These are phyloP conservation scores for Leptura quadrifasciata DNA, from an alignment of 2,888 invertebrate genomes.

Conservation along the genomic window DNA sequence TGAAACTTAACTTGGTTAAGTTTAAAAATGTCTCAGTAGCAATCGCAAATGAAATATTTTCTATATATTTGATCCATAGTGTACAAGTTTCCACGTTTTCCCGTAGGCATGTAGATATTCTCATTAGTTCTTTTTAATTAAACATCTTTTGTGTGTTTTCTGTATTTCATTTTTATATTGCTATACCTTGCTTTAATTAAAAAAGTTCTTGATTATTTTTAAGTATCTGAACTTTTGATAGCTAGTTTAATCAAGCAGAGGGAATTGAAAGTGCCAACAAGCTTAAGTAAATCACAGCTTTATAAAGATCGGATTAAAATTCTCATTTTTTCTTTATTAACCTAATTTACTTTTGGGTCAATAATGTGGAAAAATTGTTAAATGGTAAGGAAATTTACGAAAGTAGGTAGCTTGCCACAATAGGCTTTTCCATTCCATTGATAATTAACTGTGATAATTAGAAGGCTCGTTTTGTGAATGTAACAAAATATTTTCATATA, in stretches of 20 bases:
- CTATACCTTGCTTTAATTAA: background rate
- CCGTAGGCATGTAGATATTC: too few species aligned
- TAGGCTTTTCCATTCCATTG: background rate
- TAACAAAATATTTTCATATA: too few species aligned
- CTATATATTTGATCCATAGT: too few species aligned
- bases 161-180: background rate
- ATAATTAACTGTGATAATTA: background rate
- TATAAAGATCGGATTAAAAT: constrained; percentile 5
- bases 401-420: background rate
- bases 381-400: background rate
- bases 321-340: constrained; percentile 15
- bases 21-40: too few species aligned
- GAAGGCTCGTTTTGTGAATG: background rate
- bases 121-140: too few species aligned
- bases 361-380: background rate
- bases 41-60: too few species aligned
- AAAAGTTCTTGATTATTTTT: background rate
- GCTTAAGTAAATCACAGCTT: constrained; percentile 19
- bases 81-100: too few species aligned
- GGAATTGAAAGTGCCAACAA: constrained; percentile 23
- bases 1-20: too few species aligned
- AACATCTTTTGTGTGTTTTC: background rate
- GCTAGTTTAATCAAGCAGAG: constrained; percentile 17
- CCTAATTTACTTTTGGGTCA: constrained; percentile 1
- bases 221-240: constrained; percentile 3